Evolutionary conservation across 2,888 invertebrate genomes (phyloP), one percentile per base, ranked within the genome.

Genomic region (Limenitis camilla): DNA sequence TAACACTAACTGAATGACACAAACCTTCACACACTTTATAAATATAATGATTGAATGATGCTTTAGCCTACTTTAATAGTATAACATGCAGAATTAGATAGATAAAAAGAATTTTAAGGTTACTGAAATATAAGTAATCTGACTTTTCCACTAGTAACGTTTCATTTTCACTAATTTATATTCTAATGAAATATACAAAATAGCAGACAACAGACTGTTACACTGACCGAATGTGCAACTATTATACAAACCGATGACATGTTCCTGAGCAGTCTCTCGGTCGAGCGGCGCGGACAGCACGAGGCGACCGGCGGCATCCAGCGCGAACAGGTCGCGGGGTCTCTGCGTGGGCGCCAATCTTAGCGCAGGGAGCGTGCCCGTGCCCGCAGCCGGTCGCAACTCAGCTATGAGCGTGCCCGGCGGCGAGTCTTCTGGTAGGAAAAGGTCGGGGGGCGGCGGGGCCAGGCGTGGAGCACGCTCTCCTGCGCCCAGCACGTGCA

Each of bases 271-370:
- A 1, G 86, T 69, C 80, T 96, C 96, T 56, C 95, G 90, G 79
- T 96, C 95, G 36, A 96, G 87, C 35, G 92, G 90, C 54, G 91
- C 91, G 7, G 92, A 90, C 11, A 96, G 82, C 49, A 91, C 89
- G n/a, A 96, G 88, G 56, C 94, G 93, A 19, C 94, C 95, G 57
- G 88, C 88, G 30, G 89, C 84, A 69, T 94, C 94, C 36, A 96
- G 86, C 11, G 90, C 85, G 78, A 96, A 96, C 40, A 62, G 56
- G 55, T 63, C 61, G 43, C 44, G 53, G 35, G 49, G 55, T 28
- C 64, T 59, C 56, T 45, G 55, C 53, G 55, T 53, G 39, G 63
- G 54, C 51, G 67, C 61, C 50, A 58, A 58, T 46, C 61, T 58
- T 48, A 58, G 53, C 48, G 49, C 53, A 33, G 46, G 56, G 50